Conservation (phyloP, 2,113 vertebrate genomes). For the Apteryx owenii region DNA sequence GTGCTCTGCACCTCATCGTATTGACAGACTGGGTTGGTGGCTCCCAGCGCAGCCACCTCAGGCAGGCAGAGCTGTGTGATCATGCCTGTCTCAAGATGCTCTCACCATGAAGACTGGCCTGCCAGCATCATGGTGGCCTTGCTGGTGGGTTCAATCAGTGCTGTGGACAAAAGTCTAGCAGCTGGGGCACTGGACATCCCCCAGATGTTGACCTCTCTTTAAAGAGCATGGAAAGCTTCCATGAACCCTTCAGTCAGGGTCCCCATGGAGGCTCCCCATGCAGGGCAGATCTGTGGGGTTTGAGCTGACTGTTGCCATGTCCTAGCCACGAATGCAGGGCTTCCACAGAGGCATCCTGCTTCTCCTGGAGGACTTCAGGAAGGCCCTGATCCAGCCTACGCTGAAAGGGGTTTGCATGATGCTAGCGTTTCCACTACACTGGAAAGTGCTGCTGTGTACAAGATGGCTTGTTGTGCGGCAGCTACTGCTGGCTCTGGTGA, state of each 20-base stretch:
- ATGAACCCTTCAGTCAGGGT: neutral
- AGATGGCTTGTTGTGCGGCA: neutral
- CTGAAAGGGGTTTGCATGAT: accelerated
- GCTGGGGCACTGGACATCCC: neutral
- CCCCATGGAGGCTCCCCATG: accelerated
- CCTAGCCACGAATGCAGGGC: neutral
- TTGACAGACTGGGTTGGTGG: neutral
- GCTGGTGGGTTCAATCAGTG: neutral
- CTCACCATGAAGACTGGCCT: neutral
- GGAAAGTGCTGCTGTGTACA: neutral
- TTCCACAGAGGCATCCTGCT: neutral
- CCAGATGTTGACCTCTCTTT: accelerated
- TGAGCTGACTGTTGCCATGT: neutral
- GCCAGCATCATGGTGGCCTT: accelerated
- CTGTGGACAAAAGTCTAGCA: accelerated
- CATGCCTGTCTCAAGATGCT: neutral
- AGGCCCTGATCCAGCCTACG: neutral
- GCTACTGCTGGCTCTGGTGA: neutral
- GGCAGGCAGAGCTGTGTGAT: neutral
- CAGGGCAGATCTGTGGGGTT: neutral
- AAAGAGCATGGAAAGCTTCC: neutral
- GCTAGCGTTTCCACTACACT: neutral
- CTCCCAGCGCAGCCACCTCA: accelerated
- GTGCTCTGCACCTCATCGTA: accelerated
- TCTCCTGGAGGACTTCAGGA: neutral